A percentile compares a stretch with the other conserved stretches of the same genome.
These are phyloP conservation scores for Hetaerina americana DNA, from an alignment of 1,140 invertebrate species.

Conservation along the genomic window DNA sequence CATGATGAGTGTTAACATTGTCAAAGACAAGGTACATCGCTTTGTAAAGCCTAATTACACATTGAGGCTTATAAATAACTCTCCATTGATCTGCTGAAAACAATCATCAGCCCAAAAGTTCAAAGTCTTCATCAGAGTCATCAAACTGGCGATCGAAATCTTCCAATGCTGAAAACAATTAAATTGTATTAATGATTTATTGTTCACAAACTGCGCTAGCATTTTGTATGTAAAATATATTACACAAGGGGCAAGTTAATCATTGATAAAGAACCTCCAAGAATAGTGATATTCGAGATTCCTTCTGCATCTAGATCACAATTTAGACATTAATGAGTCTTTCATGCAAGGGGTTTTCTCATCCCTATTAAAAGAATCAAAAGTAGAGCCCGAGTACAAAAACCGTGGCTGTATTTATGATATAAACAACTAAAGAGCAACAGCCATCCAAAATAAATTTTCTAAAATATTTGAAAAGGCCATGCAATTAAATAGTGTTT, in stretches of 20 bases:
- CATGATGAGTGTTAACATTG: background rate
- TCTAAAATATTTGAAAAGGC: too few species aligned
- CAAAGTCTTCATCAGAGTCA: slow-evolving; percentile 43
- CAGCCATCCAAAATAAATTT: too few species aligned
- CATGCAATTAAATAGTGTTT: too few species aligned
- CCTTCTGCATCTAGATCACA: too few species aligned
- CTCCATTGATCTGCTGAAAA: background rate
- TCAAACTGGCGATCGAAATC: slow-evolving; percentile 29
- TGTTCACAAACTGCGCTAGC: background rate
- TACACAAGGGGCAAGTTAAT: background rate
- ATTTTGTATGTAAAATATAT: background rate
- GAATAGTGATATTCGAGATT: too few species aligned
- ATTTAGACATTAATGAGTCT: too few species aligned
- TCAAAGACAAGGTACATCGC: background rate
- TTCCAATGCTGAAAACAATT: slow-evolving; percentile 23
- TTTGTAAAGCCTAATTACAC: slow-evolving; percentile 1
- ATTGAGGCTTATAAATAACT: background rate
- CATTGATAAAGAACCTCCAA: too few species aligned
- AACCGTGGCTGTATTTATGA: too few species aligned
- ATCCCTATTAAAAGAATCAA: too few species aligned
- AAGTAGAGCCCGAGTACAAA: too few species aligned
- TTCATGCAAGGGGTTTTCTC: too few species aligned
- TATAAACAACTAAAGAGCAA: too few species aligned
- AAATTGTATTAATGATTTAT: background rate
- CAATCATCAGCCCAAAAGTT: slow-evolving; percentile 35